A percentile compares a stretch with the other conserved stretches of the same genome.
Evolutionary conservation across 1,140 invertebrate genomes (phyloP).

Genomic region (Lordiphosa clarofinis): DNA sequence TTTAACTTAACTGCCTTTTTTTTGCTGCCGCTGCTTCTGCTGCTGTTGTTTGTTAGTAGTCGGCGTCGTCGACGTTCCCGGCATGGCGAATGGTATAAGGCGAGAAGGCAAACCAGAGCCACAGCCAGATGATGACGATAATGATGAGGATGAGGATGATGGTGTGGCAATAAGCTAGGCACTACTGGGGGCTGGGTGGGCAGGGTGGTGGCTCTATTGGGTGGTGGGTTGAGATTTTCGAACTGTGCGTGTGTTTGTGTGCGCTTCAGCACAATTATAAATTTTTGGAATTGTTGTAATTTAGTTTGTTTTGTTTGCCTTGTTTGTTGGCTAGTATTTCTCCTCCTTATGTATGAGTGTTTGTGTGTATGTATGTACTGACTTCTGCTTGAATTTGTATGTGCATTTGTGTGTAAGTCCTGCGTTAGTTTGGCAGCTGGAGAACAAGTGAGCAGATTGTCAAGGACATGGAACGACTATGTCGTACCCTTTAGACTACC

Average conservation of each 20-base stretch:
- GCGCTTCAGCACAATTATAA: constrained; percentile 66
- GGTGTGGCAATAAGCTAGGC: constrained; percentile 19
- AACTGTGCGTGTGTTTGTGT: constrained; percentile 30
- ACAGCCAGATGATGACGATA: constrained; percentile 46
- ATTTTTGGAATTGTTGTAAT: constrained; percentile 78
- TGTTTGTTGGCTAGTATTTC: constrained; percentile 56
- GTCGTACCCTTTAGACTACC: background rate
- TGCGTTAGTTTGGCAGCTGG: constrained; percentile 11
- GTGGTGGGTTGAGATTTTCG: constrained; percentile 69
- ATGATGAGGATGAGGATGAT: constrained; percentile 57
- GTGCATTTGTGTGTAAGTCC: constrained; percentile 11
- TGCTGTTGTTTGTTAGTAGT: constrained; percentile 42
- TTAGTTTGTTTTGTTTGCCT: constrained; percentile 76
- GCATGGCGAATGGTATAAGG: constrained; percentile 61
- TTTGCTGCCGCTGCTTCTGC: constrained; percentile 10
- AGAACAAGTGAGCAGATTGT: constrained; percentile 11
- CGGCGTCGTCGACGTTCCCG: constrained; percentile 15
- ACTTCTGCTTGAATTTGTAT: constrained; percentile 22
- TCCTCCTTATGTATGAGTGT: constrained; percentile 1
- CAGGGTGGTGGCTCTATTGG: constrained; percentile 21
- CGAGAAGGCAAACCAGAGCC: constrained; percentile 62
- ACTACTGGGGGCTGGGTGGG: background rate
- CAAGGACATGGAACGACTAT: background rate
- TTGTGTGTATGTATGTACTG: constrained; percentile 12
- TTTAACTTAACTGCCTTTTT: constrained; percentile 75